Percentiles rank a stretch among this genome's conserved stretches.
These are phyloP conservation scores for Trichogramma dendrolimi DNA, from an alignment of 2,888 invertebrate species.

Conservation along the genomic window DNA sequence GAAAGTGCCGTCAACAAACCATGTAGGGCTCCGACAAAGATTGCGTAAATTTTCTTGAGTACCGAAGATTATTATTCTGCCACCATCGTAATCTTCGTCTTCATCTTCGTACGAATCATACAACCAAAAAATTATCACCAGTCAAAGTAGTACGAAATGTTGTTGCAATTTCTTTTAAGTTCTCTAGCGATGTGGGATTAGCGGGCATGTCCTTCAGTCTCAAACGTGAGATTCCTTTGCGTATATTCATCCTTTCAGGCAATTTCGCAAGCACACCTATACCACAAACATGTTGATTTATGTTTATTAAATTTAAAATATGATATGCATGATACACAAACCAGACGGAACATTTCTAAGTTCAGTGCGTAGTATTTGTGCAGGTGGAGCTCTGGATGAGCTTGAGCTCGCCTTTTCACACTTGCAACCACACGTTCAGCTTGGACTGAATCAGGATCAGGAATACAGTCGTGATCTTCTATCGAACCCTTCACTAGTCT, in stretches of 20 bases:
- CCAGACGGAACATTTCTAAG: neutral
- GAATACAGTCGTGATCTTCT: too few species aligned
- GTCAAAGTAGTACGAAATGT: neutral
- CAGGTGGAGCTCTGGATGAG: neutral
- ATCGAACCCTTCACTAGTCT: too few species aligned
- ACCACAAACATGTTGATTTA: neutral
- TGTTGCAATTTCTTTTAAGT: neutral
- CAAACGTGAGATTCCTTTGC: too few species aligned
- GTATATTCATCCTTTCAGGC: neutral
- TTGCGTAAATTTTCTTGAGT: neutral
- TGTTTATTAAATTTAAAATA: neutral
- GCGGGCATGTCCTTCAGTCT: neutral
- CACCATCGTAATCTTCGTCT: neutral
- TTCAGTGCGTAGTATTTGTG: constrained; percentile 10
- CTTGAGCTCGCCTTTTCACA: too few species aligned
- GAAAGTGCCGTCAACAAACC: constrained; percentile 4
- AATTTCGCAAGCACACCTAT: neutral
- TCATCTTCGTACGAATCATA: neutral
- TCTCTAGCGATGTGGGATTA: neutral
- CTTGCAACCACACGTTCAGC: too few species aligned
- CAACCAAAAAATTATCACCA: neutral
- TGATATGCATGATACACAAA: too few species aligned
- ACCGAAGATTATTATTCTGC: neutral
- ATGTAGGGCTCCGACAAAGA: neutral
- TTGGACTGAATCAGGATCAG: too few species aligned